Evolutionary conservation across 2,113 vertebrate species (phyloP).

Genomic region (Narcine bancroftii): DNA sequence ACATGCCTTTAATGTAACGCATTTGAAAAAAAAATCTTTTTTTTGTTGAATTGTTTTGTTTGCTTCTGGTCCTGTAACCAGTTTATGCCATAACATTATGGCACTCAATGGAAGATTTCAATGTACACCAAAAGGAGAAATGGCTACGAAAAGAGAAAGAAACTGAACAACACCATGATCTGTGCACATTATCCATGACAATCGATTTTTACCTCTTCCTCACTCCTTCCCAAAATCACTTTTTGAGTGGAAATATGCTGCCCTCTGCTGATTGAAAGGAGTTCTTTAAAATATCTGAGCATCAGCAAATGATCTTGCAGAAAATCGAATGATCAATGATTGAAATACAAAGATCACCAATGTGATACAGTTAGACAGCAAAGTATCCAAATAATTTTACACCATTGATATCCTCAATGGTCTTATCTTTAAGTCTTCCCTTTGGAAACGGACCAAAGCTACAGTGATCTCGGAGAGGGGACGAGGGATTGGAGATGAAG

Average conservation of each 20-base stretch:
- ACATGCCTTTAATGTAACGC: constrained; percentile 8
- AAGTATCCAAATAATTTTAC: not conserved
- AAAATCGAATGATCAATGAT: constrained; percentile 24
- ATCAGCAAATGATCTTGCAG: not conserved
- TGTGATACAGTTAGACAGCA: not conserved
- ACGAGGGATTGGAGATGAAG: not conserved
- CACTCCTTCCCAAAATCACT: not conserved
- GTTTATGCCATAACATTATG: not conserved
- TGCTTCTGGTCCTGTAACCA: not conserved
- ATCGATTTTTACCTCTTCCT: not conserved
- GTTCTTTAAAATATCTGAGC: not conserved
- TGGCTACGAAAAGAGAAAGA: not conserved
- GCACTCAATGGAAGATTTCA: not conserved
- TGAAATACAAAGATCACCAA: not conserved
- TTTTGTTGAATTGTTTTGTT: not conserved
- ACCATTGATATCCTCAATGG: not conserved
- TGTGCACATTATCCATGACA: not conserved
- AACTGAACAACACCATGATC: not conserved
- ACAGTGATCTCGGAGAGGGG: not conserved
- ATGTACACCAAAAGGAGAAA: not conserved
- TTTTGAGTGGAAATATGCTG: constrained; percentile 12
- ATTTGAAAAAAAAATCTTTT: not conserved
- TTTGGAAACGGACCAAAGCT: not conserved
- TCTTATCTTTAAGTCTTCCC: not conserved
- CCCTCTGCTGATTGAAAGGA: constrained; percentile 7